Evolutionary conservation across 2,797 vertebrate species (phyloP).

Genomic region (Gymnoscopelus braueri): DNA sequence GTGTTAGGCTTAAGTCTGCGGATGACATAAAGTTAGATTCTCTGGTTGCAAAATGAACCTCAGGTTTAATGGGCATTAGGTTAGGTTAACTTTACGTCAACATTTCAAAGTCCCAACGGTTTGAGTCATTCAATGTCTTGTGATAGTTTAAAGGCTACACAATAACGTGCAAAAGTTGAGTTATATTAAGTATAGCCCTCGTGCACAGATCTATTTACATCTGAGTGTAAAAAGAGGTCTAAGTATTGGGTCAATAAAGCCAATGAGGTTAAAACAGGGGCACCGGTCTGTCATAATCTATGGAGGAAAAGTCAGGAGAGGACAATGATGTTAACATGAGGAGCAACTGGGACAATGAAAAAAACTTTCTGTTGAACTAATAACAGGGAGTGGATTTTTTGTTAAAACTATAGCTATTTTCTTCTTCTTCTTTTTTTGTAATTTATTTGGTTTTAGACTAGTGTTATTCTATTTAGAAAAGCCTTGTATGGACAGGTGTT

Average conservation of each 20-base stretch:
- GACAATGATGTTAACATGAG: background rate
- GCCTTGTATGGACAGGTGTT: too few species aligned
- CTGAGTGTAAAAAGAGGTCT: background rate
- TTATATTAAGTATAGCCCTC: background rate
- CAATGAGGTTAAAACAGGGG: slow-evolving; percentile 37
- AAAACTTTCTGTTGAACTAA: too few species aligned
- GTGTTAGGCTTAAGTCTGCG: background rate
- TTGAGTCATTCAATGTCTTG: background rate
- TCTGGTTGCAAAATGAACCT: background rate
- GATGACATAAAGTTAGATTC: background rate
- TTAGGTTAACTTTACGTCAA: slow-evolving; percentile 16
- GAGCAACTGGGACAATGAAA: background rate
- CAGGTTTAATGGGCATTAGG: background rate
- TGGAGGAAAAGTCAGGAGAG: slow-evolving; percentile 23
- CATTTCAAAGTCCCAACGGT: background rate
- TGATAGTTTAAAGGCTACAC: background rate
- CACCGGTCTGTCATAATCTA: slow-evolving; percentile 46
- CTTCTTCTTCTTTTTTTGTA: too few species aligned
- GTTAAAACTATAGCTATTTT: too few species aligned
- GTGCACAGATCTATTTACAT: background rate
- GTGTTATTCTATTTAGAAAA: too few species aligned
- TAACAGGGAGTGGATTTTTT: too few species aligned
- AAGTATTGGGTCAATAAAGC: background rate
- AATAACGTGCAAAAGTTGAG: background rate
- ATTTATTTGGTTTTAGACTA: too few species aligned